Base-by-base conservation (phyloP, 2,113 vertebrate species). In the Mus spicilegus region DNA sequence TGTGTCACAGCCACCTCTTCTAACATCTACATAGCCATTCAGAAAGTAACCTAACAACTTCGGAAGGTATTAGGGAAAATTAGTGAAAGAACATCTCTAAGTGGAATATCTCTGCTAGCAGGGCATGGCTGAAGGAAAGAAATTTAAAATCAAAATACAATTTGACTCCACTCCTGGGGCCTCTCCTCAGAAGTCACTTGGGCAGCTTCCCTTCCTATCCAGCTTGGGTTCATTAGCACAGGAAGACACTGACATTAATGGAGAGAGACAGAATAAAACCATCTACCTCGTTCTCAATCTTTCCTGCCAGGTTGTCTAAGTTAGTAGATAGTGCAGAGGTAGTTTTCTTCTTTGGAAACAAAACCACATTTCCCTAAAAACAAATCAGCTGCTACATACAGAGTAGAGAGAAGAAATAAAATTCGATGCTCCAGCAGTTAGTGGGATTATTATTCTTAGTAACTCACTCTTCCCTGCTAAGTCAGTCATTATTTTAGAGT, bases 1-100 rank as follows among this genome's bases (percentile, higher is more conserved):
- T 98, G 99, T 99, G 98, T 99, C 99, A 99, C 97, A 98, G 98
- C 98, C 99, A 98, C 98, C 98, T 99, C 98, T 98, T 95, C 98
- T 97, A 96, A 98, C 97, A 98, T 98, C 98, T 98, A 98, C 98
- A 98, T 92, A 97, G 98, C 98, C 98, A 97, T 97, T 98, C 98
- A 98, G 98, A 99, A 98, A 97, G 98, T 97, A 97, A 98, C 98
- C 97, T 97, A 98, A 98, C 98, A 98, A 98, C 96, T 98, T 97
- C 93, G 86, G 98, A 97, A 97, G 95, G 97, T 95, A 98, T 98
- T 98, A 98, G 96, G 94, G 96, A 94, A 98, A 98, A 98, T 97
- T 97, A 98, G 95, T 42, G 67, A 73, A 94, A 97, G 94, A 97
- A 97, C 89, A 95, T 96, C 97, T 96, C 90, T 97, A 96, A 94